Base-by-base conservation (phyloP, 2,888 invertebrate species). In the Morpho deidamia region DNA sequence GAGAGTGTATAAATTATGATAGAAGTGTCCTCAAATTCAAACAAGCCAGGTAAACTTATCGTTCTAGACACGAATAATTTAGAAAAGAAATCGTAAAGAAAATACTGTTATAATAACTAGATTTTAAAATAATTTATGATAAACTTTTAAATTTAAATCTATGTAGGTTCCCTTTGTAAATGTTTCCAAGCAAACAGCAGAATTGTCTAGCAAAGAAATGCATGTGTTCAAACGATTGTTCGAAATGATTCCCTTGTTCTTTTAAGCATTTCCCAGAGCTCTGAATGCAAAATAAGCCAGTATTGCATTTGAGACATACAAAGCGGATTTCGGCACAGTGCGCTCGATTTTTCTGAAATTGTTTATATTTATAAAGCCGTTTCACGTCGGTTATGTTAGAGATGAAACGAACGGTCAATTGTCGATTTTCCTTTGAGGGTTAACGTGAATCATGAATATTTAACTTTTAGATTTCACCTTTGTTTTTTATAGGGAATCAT, bases 241-340 rank as follows among this genome's bases (percentile, higher is more conserved):
- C 37, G 35, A 54, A 43, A 52, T 53, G 35, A 56, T 55, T 48
- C 51, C 44, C 53, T 51, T 56, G 51, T 56, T 47, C 44, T 51
- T 53, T 70, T 67, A 72, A 72, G 66, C 63, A 67, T 65, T 73
- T 68, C 58, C 61, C 57, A 61, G 68, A 67, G 70, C 67, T 69
- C 67, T 74, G 74, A 71, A 74, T 77, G 62, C 65, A 65, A 69
- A 77, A 74, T 74, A 70, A 68, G 67, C 70, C 65, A 62, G 64
- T 67, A 70, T 72, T 73, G 70, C 70, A 70, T 69, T 65, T 66
- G 64, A 68, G 62, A 67, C 56, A 60, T 63, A 64, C 64, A 65
- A 54, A 58, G 61, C 62, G 59, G 57, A 51, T 51, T 38, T 35
- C 51, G 45, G 41, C 48, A 48, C 14, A 53, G 47, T 39, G 50